Conservation (phyloP, 2,797 vertebrate species). For the Sebastolobus altivelis region DNA sequence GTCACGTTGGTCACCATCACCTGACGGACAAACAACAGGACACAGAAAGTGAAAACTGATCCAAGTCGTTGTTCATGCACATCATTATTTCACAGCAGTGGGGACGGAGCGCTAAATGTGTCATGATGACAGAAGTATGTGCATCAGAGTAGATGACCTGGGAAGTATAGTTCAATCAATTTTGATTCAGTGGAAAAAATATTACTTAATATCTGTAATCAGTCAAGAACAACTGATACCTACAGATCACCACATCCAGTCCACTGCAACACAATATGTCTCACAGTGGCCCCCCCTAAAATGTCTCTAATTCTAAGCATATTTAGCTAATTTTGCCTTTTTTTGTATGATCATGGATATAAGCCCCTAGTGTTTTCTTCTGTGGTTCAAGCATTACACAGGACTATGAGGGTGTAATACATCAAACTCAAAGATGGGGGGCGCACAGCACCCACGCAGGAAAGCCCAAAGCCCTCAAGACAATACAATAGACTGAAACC, state of each 20-base stretch:
- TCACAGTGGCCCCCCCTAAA: not conserved
- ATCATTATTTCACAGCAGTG: not conserved
- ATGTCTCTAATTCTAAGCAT: not conserved
- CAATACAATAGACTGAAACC: no score
- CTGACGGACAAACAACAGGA: slow-evolving; percentile 72
- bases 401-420: slow-evolving; percentile 6
- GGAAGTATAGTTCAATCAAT: not conserved
- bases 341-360: not conserved
- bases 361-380: not conserved
- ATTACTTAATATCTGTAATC: not conserved
- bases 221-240: not conserved
- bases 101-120: rapidly evolving
- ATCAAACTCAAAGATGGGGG: slow-evolving; percentile 28
- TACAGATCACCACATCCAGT: not conserved
- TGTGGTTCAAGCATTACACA: not conserved
- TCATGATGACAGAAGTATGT: not conserved
- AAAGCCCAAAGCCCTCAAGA: not conserved
- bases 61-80: not conserved
- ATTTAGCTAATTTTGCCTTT: not conserved
- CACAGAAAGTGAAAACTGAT: not conserved
- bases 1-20: slow-evolving; percentile 99
- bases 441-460: slow-evolving; percentile 13
- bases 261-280: not conserved
- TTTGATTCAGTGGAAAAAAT: rapidly evolving
- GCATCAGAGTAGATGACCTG: not conserved